Evolutionary conservation across 2,888 invertebrate species (phyloP), one percentile per base, ranked within the genome.

Genomic region (Pogonocherus hispidulus): DNA sequence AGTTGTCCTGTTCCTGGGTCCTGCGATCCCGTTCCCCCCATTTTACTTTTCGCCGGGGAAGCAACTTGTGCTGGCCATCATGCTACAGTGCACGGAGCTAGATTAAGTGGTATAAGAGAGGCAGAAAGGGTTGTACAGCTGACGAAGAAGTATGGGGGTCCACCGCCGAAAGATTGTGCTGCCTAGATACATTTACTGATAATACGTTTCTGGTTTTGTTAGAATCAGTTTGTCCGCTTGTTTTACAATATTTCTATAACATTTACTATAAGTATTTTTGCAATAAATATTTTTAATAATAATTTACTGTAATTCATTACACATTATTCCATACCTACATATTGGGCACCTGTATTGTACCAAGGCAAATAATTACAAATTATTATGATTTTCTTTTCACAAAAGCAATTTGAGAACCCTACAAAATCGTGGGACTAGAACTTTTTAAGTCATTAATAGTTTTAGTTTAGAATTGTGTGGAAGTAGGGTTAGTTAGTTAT

Each of bases 21-120:
- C 0, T 90, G 90, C 75, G 91, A 91, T 55, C 84, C 87, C 3
- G 87, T 90, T 14, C 89, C 91, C 0, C 94, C 94, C 0, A 88
- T 90, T 59, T 83, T 95, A 52, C 83, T 94, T 49, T 95, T 95
- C 84, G 94, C 94, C n/a, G 95, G 95, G 0, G 95, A 95, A 85
- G 94, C 94, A 0, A 94, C 94, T 0, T 91, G 92, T 37, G 89
- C 91, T 1, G 91, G 92, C 19, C 92, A 92, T 76, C 93, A 92
- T 75, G 92, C 93, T 18, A 94, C 94, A 1, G 91, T 92, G 0
- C 94, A 95, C 78, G 95, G 94, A 1, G 94, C 94, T 2, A 87
- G 93, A 68, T 83, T 93, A 57, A 94, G 94, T 78, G 95, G 95
- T 1, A 91, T 94, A 74, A 87, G 94, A 37, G 94, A 94, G 86